These are phyloP conservation scores for Sesamia inferens DNA, from an alignment of 2,888 invertebrate genomes.

Conservation along the genomic window DNA sequence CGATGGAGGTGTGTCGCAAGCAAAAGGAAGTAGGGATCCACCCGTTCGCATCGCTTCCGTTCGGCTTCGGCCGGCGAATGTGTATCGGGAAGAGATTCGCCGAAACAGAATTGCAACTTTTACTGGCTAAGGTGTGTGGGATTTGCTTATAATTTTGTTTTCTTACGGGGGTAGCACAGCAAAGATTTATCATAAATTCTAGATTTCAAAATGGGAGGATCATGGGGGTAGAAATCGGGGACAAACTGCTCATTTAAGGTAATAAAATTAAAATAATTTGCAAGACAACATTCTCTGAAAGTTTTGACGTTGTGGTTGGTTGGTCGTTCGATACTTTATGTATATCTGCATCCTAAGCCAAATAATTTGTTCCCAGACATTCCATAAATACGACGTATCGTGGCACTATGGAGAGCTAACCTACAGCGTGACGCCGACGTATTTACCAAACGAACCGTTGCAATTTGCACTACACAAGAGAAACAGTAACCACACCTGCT, in stretches of 20 bases:
- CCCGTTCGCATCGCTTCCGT: slow-evolving; percentile 93
- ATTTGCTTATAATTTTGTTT: not conserved
- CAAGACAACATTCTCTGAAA: not conserved
- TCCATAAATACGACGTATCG: slow-evolving; percentile 92
- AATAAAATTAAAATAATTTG: not conserved
- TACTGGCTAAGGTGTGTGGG: slow-evolving; percentile 92
- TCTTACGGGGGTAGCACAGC: not conserved
- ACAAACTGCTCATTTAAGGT: not conserved
- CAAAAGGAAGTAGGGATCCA: slow-evolving; percentile 91
- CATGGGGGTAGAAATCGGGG: not conserved
- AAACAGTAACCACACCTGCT: slow-evolving; percentile 49
- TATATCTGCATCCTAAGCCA: not conserved
- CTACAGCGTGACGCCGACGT: slow-evolving; percentile 93
- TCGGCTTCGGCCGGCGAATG: slow-evolving; percentile 94
- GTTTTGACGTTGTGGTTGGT: not conserved
- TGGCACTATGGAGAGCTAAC: slow-evolving; percentile 92
- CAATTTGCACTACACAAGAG: slow-evolving; percentile 91
- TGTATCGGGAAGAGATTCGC: slow-evolving; percentile 95
- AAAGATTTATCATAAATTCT: not conserved
- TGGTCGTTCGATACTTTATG: not conserved
- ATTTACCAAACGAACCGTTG: slow-evolving; percentile 93
- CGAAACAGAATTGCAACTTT: slow-evolving; percentile 93
- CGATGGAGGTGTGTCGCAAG: slow-evolving; percentile 74
- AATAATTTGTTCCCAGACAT: slow-evolving; percentile 89
- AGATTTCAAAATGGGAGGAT: not conserved